phyloP scores from a whole-genome alignment of 2,888 invertebrate genomes.

The Conchocele bisecta region DNA sequence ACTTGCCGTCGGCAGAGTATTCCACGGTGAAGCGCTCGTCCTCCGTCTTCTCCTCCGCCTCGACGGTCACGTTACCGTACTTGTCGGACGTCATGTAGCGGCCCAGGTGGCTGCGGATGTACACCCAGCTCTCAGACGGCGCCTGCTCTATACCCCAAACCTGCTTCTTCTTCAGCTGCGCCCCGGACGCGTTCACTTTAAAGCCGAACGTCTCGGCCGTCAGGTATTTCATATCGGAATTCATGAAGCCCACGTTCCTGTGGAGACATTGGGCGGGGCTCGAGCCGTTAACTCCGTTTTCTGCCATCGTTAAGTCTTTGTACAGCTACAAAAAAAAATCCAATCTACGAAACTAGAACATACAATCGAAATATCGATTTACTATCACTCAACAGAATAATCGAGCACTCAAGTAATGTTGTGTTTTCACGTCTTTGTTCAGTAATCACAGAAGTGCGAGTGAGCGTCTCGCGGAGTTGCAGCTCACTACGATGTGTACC shows the following conservation, averaged over 20 bases:
- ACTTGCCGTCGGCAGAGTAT: conserved; percentile 87
- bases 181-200: conserved; percentile 97
- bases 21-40: conserved; percentile 94
- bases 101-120: conserved; percentile 94
- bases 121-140: conserved; percentile 86
- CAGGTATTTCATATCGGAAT: conserved; percentile 92
- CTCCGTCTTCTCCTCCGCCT: conserved; percentile 89
- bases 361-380: too few species aligned
- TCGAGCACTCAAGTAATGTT: too few species aligned
- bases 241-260: conserved; percentile 97
- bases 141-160: conserved; percentile 93
- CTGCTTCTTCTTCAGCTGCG: conserved; percentile 95
- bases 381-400: too few species aligned
- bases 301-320: conserved; percentile 57
- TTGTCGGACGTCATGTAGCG: conserved; percentile 95
- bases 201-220: conserved; percentile 99
- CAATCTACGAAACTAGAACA: too few species aligned
- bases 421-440: too few species aligned
- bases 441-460: too few species aligned
- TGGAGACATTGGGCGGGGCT: conserved; percentile 31
- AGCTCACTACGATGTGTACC: too few species aligned
- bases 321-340: too few species aligned
- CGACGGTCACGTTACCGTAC: conserved; percentile 95
- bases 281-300: conserved; percentile 67
- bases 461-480: too few species aligned